phyloP scores from a whole-genome alignment of 2,113 vertebrate species.

The Siniperca knerii region DNA sequence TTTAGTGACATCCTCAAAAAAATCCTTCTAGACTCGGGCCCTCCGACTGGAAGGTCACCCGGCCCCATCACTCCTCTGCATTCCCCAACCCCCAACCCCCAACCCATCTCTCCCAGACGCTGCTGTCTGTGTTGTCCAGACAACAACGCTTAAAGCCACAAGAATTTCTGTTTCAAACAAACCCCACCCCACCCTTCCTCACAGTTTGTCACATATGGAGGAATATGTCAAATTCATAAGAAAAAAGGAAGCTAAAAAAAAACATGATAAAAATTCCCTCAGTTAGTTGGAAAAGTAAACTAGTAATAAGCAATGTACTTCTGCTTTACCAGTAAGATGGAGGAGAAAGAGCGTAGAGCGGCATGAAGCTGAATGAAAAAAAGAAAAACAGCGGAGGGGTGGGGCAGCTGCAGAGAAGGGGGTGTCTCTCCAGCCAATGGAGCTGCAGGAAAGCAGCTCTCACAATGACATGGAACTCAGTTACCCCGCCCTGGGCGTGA shows the following conservation, averaged over 20 bases:
- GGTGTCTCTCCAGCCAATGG: slow-evolving; percentile 46
- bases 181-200: not conserved
- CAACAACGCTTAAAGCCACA: slow-evolving; percentile 59
- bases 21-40: not conserved
- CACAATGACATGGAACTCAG: slow-evolving; percentile 19
- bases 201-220: slow-evolving; percentile 9
- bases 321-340: slow-evolving; percentile 47
- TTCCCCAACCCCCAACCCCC: slow-evolving; percentile 45
- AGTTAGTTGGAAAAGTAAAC: slow-evolving; percentile 32
- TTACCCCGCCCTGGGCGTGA: slow-evolving; percentile 65
- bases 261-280: not conserved
- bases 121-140: slow-evolving; percentile 65
- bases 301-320: not conserved
- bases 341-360: not conserved
- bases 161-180: slow-evolving; percentile 63
- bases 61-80: slow-evolving; percentile 15
- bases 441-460: slow-evolving; percentile 23
- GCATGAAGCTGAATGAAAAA: not conserved
- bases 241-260: slow-evolving; percentile 21
- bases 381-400: not conserved
- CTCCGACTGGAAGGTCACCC: slow-evolving; percentile 38
- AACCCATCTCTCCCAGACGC: slow-evolving; percentile 16
- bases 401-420: slow-evolving; percentile 8
- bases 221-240: slow-evolving; percentile 12
- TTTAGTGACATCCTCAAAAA: not conserved